A percentile compares a stretch with the other conserved stretches of the same genome.
phyloP scores from a whole-genome alignment of 92 coral and sea anemone genomes.

The Parazoanthus swiftii region DNA sequence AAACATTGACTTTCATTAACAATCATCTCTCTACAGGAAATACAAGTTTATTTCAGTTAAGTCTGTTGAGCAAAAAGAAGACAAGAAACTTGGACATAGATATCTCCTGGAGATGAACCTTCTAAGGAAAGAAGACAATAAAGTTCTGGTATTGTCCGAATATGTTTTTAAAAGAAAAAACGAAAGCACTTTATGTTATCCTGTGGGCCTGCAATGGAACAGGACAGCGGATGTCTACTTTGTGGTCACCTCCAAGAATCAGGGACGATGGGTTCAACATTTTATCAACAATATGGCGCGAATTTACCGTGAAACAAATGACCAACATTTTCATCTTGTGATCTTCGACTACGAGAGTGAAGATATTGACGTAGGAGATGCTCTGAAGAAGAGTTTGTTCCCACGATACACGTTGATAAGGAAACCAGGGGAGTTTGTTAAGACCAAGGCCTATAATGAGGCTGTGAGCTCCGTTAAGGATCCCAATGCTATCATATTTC shows the following conservation, averaged over 20 bases:
- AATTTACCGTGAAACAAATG: conserved; percentile 23
- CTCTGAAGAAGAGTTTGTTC: conserved; percentile 42
- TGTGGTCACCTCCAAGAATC: conserved; percentile 32
- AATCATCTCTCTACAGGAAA: not conserved
- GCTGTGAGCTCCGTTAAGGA: conserved; percentile 58
- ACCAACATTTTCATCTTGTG: conserved; percentile 29
- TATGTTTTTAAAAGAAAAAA: conserved; percentile 21
- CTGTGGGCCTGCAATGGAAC: conserved; percentile 34
- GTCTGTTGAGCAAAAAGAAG: conserved; percentile 23
- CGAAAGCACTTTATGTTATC: conserved; percentile 32
- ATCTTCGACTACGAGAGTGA: conserved; percentile 33
- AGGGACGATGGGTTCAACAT: conserved; percentile 39
- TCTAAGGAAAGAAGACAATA: conserved; percentile 15
- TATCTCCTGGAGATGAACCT: conserved; percentile 27
- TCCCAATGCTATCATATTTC: conserved; percentile 66
- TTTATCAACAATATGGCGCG: conserved; percentile 27
- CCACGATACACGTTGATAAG: conserved; percentile 58
- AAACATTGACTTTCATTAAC: not conserved
- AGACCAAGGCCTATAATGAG: conserved; percentile 58
- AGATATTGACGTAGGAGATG: conserved; percentile 5
- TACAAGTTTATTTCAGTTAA: conserved; percentile 16
- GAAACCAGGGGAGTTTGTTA: conserved; percentile 58
- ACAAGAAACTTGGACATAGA: conserved; percentile 26
- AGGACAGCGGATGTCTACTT: conserved; percentile 35
- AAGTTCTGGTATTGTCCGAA: not conserved